Evolutionary conservation across 1,140 invertebrate species (phyloP).

Genomic region (Samia ricini): DNA sequence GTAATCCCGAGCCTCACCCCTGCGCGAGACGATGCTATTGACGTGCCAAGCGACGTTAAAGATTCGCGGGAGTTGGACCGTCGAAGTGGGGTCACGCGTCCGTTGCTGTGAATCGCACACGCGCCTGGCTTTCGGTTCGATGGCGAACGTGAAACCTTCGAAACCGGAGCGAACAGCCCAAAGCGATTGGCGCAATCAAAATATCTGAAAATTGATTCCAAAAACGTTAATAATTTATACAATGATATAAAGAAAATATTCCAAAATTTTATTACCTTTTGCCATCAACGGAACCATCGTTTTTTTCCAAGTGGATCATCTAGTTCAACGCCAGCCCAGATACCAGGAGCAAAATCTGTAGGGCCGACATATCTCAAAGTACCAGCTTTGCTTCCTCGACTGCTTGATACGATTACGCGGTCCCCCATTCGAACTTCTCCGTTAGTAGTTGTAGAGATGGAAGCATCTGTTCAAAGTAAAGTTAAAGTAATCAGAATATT

Average conservation of each 20-base stretch:
- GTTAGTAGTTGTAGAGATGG: constrained; percentile 79
- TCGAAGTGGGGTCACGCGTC: constrained; percentile 79
- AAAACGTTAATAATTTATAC: neutral
- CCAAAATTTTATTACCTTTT: constrained; percentile 79
- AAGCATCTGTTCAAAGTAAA: constrained; percentile 75
- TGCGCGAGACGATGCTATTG: constrained; percentile 79
- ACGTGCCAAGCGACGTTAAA: constrained; percentile 86
- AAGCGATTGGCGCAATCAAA: constrained; percentile 94
- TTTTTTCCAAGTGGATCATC: constrained; percentile 96
- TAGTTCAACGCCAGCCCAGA: constrained; percentile 97
- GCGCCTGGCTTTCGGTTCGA: constrained; percentile 83
- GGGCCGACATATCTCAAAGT: constrained; percentile 89
- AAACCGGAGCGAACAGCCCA: constrained; percentile 94
- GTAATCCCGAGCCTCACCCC: constrained; percentile 84
- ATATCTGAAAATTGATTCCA: constrained; percentile 83
- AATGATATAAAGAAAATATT: neutral
- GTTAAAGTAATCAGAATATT: neutral
- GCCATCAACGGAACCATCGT: constrained; percentile 95
- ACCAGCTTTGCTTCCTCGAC: constrained; percentile 92
- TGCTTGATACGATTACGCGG: constrained; percentile 91
- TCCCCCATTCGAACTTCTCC: constrained; percentile 89
- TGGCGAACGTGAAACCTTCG: constrained; percentile 91
- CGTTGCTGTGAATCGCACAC: constrained; percentile 81
- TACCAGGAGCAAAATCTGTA: constrained; percentile 93
- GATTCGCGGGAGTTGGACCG: constrained; percentile 92